These are phyloP conservation scores for Alces alces DNA, from an alignment of 2,113 vertebrate genomes.

Conservation along the genomic window DNA sequence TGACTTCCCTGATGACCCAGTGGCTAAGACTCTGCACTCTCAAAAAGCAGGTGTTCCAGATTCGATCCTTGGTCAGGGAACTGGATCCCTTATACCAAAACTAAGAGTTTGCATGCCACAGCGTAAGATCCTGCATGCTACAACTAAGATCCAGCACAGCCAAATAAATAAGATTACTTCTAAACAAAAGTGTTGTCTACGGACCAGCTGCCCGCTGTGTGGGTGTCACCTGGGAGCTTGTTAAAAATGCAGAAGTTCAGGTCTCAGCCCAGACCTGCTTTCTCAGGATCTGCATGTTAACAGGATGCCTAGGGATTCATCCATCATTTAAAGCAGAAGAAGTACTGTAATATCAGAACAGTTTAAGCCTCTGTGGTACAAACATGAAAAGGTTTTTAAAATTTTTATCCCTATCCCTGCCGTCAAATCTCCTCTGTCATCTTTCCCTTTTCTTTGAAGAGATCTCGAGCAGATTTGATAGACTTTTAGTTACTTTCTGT, in stretches of 20 bases:
- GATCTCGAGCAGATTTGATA: background rate
- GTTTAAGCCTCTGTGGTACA: background rate
- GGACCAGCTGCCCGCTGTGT: no score
- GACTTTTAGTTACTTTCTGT: background rate
- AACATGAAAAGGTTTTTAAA: background rate
- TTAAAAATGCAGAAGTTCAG: background rate
- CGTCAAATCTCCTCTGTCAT: background rate
- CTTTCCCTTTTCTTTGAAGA: background rate
- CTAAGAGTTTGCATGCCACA: background rate
- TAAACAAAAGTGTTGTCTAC: background rate
- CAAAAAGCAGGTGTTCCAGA: background rate
- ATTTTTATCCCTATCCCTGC: background rate
- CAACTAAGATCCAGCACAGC: background rate
- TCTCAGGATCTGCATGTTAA: constrained; percentile 14
- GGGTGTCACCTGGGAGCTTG: background rate
- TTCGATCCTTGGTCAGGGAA: background rate
- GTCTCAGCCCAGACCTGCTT: background rate
- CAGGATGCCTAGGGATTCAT: background rate
- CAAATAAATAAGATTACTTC: background rate
- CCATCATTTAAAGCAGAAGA: background rate
- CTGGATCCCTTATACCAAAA: background rate
- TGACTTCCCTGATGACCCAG: background rate
- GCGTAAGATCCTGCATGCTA: background rate
- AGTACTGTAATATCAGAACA: background rate
- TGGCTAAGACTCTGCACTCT: background rate